Evolutionary conservation across 2,797 vertebrate genomes (phyloP), one percentile per base, ranked within the genome.

Genomic region (Melanotaenia maccullochi): DNA sequence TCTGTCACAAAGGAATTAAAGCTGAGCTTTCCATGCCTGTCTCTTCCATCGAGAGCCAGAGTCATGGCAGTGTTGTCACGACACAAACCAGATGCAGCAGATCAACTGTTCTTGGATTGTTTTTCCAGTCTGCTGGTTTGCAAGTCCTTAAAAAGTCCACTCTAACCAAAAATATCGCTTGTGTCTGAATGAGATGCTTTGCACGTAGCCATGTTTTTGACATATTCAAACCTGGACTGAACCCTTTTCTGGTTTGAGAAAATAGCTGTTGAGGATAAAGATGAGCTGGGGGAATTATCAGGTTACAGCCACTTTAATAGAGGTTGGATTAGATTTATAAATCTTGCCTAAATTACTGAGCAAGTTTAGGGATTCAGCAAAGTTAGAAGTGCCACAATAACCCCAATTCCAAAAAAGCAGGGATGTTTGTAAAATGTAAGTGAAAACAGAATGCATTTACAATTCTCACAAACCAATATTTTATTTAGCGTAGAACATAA

Each of bases 51-150:
- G 44, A 63, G 60, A 87, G 76, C 79, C 63, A 59, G 63, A 79
- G 68, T 80, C 65, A 74, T 78, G 54, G 25, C 44, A 35, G 73
- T 81, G 86, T 89, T 91, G 90, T 91, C 88, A 91, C 79, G 85
- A 90, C 87, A 92, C 81, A 88, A 92, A 89, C 81, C 92, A 93
- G 87, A 92, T 92, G 91, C 86, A 60, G 77, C 74, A 79, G 71
- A 87, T 87, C 67, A 79, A 68, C 78, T 91, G 83, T 90, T 91
- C 84, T 75, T 71, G 81, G 85, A 90, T 82, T 86, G 86, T 88
- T 91, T 87, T 91, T 87, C 68, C 86, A 87, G 84, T 64, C 65
- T 42, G 78, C 70, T 38, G 62, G 62, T 85, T 88, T 84, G 75
- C 69, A 77, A 64, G 71, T 62, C 67, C 77, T 73, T 62, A 59